Evolutionary conservation across 2,113 vertebrate genomes (phyloP).

Genomic region (Plecotus auritus): DNA sequence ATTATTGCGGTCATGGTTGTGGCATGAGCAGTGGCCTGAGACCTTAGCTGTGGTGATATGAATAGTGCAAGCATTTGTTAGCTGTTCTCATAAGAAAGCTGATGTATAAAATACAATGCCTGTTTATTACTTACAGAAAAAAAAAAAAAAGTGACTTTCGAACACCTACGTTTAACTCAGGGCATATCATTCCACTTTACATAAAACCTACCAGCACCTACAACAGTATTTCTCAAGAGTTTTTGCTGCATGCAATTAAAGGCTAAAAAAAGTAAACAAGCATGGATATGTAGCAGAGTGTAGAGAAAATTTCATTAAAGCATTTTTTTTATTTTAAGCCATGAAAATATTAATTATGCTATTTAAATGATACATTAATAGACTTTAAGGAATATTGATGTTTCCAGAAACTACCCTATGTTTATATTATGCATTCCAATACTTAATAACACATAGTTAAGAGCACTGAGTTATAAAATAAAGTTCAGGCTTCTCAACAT

Average conservation of each 20-base stretch:
- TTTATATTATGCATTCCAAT: neutral
- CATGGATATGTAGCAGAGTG: neutral
- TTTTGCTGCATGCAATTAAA: neutral
- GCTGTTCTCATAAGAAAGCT: neutral
- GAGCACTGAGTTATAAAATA: neutral
- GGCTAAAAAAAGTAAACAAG: neutral
- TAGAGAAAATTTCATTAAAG: neutral
- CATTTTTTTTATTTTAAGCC: neutral
- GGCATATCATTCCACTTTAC: neutral
- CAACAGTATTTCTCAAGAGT: neutral
- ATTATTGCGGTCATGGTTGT: neutral
- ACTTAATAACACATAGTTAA: neutral
- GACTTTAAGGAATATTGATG: neutral
- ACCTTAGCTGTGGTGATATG: neutral
- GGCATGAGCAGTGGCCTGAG: neutral
- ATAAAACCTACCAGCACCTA: neutral
- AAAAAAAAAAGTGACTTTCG: neutral
- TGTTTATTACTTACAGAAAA: neutral
- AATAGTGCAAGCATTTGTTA: neutral
- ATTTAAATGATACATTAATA: neutral
- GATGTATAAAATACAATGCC: neutral
- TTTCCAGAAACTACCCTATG: neutral
- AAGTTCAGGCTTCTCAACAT: neutral
- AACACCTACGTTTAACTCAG: neutral
- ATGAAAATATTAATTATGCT: neutral